Base-by-base conservation (phyloP, 2,113 vertebrate genomes). In the Ceyx cyanopectus region DNA sequence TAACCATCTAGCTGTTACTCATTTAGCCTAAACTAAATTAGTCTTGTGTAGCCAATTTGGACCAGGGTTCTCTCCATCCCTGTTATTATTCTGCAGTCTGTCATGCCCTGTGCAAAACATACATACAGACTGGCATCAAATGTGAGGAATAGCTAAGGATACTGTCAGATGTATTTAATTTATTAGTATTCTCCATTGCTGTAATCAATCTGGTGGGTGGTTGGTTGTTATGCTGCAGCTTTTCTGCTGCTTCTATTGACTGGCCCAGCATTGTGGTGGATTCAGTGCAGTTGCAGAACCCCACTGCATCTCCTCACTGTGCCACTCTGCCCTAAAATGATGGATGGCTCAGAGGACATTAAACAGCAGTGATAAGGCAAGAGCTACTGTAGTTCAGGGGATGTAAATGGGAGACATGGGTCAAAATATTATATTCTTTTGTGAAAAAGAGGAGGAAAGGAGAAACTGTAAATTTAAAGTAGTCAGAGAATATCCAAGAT, bases 381-480 rank as follows among this genome's bases (percentile, higher is more conserved):
- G 62, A 83, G 69, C 37, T 91, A 29, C 61, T 68, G 60, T 40
- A 65, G 8, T 91, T 79, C 48, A 70, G 65, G 65, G 89, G 60
- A 68, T 0, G 9, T 58, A 92, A 72, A 86, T 79, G 56, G 74
- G 60, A 61, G 12, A 65, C 21, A 69, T 37, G 19, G 34, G 18
- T 70, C n/a, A 66, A 84, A 51, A 75, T 72, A 74, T 30, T 34
- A 80, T 69, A 56, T 32, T 50, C 9, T 81, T 86, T 67, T 68
- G 5, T 37, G 32, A 72, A 27, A 46, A 41, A 2, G 5, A 12
- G 6, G 4, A 85, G 13, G 41, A 58, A 40, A 81, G 50, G 66
- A 82, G 58, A 85, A 89, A 66, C 46, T 51, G 66, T 89, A 91
- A 93, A 85, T 81, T 65, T 77, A 85, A 94, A 90, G 82, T 78